Evolutionary conservation across 2,888 invertebrate species (phyloP), one percentile per base, ranked within the genome.

Genomic region (Gisinianus flammeolus): DNA sequence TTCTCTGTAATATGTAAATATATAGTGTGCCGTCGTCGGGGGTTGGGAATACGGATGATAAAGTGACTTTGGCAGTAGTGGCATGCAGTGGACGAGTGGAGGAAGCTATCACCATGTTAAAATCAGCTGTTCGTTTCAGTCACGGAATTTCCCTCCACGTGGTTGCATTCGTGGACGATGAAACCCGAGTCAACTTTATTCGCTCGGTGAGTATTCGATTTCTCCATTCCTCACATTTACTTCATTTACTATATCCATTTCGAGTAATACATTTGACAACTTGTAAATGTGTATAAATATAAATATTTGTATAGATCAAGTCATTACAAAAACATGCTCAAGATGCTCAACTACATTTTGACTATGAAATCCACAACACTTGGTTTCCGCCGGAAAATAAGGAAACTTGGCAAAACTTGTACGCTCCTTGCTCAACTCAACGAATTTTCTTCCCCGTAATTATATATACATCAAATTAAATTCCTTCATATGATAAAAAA

Each of bases 361-460:
- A 90, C 33, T 96, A 91, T 88, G 90, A 92, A 86, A 88, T 97
- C 19, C 91, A 92, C 83, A 90, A 91, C 66, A 90, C 96, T 68
- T 91, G 91, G 67, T 97, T 96, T 88, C 97, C 97, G 0, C 88
- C 90, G 77, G 90, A 91, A 69, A 88, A 87, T 70, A 91, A 93
- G 85, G 89, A 91, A 8, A 93, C 94, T 86, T 98, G 97, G 97
- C 91, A 91, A 86, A 92, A 91, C 86, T 88, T 98, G 30, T 98
- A 97, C 85, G 96, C 96, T 86, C 95, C 94, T 10, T 98, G 98
- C 89, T 96, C 97, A 76, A 93, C 96, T 10, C 97, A 97, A 87
- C 89, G 97, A 86, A 88, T 98, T 26, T 98, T 98, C 87, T 90
- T 97, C 84, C 97, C 97, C 72, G 97, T 97, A 89, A 90, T 91